Base-by-base conservation (phyloP, 1,140 invertebrate genomes). In the Phortica variegata region DNA sequence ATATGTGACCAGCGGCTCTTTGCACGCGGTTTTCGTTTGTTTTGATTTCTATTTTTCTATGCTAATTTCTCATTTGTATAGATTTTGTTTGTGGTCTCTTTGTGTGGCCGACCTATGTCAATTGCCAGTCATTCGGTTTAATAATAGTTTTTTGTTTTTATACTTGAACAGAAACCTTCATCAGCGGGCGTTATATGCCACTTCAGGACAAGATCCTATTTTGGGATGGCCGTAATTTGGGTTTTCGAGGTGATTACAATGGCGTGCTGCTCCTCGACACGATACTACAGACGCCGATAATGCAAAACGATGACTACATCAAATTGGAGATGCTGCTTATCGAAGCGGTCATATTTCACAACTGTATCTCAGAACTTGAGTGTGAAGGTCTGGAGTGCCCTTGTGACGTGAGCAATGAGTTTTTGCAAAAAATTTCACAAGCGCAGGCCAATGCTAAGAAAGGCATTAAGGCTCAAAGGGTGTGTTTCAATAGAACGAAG, bases 231-330 rank as follows among this genome's bases (percentile, higher is more conserved):
- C 81, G 83, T 62, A 84, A 86, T 47, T 80, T 95, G 47, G 90
- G 91, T 47, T 83, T 93, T 29, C 82, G 93, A 42, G 87, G 88
- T 38, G 91, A 95, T 74, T 90, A 94, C 63, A 93, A 92, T 80
- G 91, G 92, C 49, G 90, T 95, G 15, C 78, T 95, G 32, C 77
- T 96, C 12, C 78, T 95, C 52, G 90, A 93, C 59, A 93, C 91
- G 17, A 88, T 91, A 54, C 78, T 95, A 31, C 92, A 95, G 77
- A 85, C 86, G 50, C 86, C 89, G 23, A 80, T 93, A 34, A 61
- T 68, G 6, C 82, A 82, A 54, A 79, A 83, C 29, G 88, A 91
- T 61, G 88, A 91, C 73, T 78, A 84, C 55, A 84, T 93, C 53
- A 88, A 85, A 73, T 77, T 95, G 52, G 93, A 95, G 78, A 79